Conservation (phyloP, 1,140 invertebrate species). For the Pararge aegeria region DNA sequence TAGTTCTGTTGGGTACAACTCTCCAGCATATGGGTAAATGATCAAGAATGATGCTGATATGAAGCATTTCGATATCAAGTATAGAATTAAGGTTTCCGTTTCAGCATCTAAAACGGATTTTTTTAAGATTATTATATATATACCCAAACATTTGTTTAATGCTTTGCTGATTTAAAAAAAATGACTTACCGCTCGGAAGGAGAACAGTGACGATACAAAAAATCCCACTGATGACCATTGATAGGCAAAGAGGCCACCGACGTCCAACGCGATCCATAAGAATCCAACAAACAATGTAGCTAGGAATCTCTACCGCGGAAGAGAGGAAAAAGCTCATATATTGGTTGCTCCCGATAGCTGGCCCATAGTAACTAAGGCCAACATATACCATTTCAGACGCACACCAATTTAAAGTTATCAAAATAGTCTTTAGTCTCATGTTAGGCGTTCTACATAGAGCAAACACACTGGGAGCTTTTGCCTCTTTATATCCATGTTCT, state of each 20-base stretch:
- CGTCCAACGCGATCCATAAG: conserved; percentile 91
- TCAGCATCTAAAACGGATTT: conserved; percentile 81
- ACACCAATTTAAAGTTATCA: conserved; percentile 86
- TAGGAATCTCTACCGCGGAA: conserved; percentile 91
- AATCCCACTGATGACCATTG: conserved; percentile 90
- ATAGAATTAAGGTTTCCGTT: conserved; percentile 86
- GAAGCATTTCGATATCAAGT: conserved; percentile 92
- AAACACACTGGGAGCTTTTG: conserved; percentile 83
- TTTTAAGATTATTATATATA: too few species aligned
- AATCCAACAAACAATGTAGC: conserved; percentile 90
- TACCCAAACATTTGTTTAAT: too few species aligned
- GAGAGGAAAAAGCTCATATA: conserved; percentile 93
- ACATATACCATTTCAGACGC: conserved; percentile 91
- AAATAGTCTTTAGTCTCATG: conserved; percentile 87
- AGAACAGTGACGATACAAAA: conserved; percentile 91
- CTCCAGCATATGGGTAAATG: conserved; percentile 94
- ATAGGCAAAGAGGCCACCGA: conserved; percentile 90
- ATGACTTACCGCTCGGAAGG: conserved; percentile 83
- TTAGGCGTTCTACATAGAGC: conserved; percentile 91
- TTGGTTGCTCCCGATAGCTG: conserved; percentile 89
- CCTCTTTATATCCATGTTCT: conserved; percentile 82
- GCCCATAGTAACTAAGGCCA: conserved; percentile 92
- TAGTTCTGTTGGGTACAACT: conserved; percentile 92
- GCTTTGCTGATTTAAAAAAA: conserved; percentile 1
- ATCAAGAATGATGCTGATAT: conserved; percentile 95